Conservation (phyloP, 2,888 invertebrate genomes). For the Cerceris rybyensis region DNA sequence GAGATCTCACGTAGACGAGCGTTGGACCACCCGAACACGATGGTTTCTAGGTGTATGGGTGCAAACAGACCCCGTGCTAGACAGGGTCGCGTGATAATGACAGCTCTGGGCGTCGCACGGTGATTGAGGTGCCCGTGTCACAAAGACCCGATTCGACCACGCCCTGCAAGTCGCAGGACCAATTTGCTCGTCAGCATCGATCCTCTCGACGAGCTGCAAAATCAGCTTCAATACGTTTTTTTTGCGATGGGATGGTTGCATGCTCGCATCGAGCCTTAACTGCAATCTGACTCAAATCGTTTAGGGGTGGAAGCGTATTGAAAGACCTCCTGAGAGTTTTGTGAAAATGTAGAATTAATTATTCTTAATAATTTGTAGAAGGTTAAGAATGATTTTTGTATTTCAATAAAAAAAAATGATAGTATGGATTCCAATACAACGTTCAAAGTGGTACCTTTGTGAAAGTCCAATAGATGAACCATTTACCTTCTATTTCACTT, state of each 20-base stretch:
- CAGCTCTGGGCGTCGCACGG: conserved; percentile 78
- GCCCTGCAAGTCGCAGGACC: conserved; percentile 72
- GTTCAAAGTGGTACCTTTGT: no score
- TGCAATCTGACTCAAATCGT: not conserved
- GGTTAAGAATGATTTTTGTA: no score
- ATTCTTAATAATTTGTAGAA: no score
- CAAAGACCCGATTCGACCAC: conserved; percentile 77
- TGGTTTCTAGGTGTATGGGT: conserved; percentile 25
- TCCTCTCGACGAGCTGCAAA: conserved; percentile 54
- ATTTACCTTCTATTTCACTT: no score
- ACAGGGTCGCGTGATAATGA: conserved; percentile 81
- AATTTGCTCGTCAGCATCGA: conserved; percentile 70
- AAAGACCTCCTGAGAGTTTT: no score
- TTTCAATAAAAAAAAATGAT: no score
- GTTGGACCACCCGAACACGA: conserved; percentile 30
- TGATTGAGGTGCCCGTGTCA: conserved; percentile 80
- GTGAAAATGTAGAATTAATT: no score
- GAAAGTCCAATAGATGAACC: no score
- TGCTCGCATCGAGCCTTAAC: not conserved
- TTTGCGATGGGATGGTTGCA: not conserved
- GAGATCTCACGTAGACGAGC: conserved; percentile 49
- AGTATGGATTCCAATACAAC: no score
- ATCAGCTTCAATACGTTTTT: conserved; percentile 15
- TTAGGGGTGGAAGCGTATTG: no score
- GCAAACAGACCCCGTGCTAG: conserved; percentile 65